Evolutionary conservation across 2,888 invertebrate species (phyloP).

Genomic region (Thymelicus lineola): DNA sequence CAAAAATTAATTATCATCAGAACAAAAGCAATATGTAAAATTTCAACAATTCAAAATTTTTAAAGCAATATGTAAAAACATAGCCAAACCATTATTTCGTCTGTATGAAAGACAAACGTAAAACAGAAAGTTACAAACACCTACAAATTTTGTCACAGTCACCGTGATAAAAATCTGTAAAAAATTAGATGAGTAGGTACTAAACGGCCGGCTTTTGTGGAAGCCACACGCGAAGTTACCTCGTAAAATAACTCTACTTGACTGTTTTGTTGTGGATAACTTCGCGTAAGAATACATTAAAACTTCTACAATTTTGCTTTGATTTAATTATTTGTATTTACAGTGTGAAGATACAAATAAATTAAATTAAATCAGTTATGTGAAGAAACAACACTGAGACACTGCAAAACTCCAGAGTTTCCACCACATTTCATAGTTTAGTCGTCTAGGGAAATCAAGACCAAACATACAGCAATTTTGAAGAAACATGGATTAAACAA

Average conservation of each 20-base stretch:
- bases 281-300: slow-evolving; percentile 3
- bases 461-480: slow-evolving; percentile 9
- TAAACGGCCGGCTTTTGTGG: slow-evolving; percentile 42
- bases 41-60: no score
- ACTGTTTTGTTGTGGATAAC: slow-evolving; percentile 20
- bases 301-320: slow-evolving; percentile 5
- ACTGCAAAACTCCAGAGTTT: neutral
- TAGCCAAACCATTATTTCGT: no score
- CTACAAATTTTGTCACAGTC: slow-evolving; percentile 7
- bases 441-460: slow-evolving; percentile 24
- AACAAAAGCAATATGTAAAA: no score
- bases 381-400: neutral
- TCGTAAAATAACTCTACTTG: slow-evolving; percentile 33
- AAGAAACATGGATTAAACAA: slow-evolving; percentile 2
- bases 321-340: slow-evolving; percentile 9
- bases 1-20: no score
- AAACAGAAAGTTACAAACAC: neutral
- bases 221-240: slow-evolving; percentile 40
- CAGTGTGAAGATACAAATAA: no score
- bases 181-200: slow-evolving; percentile 45
- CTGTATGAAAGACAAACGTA: no score
- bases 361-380: no score
- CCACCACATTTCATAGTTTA: slow-evolving; percentile 18
- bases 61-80: no score
- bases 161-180: slow-evolving; percentile 18